Conservation (phyloP, 2,113 vertebrate genomes). For the Zosterops pallidus region DNA sequence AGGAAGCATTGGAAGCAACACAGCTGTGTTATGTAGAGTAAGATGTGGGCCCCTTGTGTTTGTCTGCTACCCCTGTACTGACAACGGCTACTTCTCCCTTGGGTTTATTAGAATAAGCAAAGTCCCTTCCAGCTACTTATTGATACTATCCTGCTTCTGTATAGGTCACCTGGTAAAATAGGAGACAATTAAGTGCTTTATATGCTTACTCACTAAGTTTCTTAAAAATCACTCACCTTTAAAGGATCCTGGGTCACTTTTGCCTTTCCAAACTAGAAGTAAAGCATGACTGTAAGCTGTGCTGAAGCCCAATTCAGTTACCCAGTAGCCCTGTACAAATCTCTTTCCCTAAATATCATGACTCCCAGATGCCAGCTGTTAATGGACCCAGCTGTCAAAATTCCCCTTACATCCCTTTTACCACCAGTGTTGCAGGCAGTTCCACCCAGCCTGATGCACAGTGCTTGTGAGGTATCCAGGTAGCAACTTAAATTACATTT, state of each 20-base stretch:
- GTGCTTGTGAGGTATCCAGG: not conserved
- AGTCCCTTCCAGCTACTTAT: not conserved
- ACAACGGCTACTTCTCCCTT: not conserved
- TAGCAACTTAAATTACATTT: slow-evolving; percentile 35
- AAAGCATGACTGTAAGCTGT: not conserved
- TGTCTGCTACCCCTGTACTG: not conserved
- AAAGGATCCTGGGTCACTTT: not conserved
- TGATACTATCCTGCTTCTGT: not conserved
- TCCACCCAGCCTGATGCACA: not conserved
- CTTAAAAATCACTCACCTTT: not conserved
- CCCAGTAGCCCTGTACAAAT: not conserved
- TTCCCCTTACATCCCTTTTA: not conserved
- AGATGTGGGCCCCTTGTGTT: not conserved
- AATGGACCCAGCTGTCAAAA: not conserved
- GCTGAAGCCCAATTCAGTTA: not conserved
- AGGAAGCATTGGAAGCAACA: not conserved
- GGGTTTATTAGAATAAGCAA: not conserved
- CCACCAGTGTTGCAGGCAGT: not conserved
- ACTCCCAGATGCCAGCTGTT: not conserved
- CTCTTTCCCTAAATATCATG: not conserved
- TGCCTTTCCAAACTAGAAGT: not conserved
- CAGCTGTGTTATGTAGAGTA: not conserved
- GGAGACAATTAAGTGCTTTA: not conserved
- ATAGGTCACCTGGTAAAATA: not conserved
- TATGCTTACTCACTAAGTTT: not conserved